Percentiles rank a stretch among this genome's conserved stretches.
Conservation (phyloP, 1,140 invertebrate species). For the Heliothis subflexa region DNA sequence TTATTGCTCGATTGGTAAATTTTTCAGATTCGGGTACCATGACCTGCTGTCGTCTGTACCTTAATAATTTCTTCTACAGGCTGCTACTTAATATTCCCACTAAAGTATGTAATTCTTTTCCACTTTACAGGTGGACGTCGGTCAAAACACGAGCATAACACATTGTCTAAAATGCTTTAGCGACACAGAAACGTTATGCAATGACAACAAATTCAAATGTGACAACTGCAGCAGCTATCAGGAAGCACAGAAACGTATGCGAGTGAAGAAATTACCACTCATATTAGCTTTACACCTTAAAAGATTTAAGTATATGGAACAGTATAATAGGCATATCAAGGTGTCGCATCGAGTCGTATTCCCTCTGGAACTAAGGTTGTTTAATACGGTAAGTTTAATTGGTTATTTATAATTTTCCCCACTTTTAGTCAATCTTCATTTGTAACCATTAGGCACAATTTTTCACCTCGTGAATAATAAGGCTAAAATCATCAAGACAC, state of each 20-base stretch:
- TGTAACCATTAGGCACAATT: no score
- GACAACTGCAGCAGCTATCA: constrained; percentile 99
- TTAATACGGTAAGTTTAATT: constrained; percentile 95
- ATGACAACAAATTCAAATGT: constrained; percentile 99
- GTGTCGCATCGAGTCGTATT: constrained; percentile 99
- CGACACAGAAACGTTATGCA: constrained; percentile 99
- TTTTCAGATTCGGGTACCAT: no score
- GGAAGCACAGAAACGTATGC: constrained; percentile 98
- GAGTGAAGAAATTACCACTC: constrained; percentile 99
- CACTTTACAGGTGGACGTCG: constrained; percentile 96
- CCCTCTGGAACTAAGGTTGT: constrained; percentile 98
- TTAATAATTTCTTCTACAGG: no score
- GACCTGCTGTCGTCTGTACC: no score
- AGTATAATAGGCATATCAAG: constrained; percentile 99
- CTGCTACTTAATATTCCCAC: no score
- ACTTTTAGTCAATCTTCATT: no score
- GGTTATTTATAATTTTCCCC: neutral
- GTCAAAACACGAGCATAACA: constrained; percentile 99
- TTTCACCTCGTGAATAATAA: no score
- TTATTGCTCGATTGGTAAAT: no score
- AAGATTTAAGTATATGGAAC: constrained; percentile 99
- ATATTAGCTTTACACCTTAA: constrained; percentile 99
- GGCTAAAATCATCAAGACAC: no score
- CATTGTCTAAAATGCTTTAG: constrained; percentile 99
- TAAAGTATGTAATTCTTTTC: neutral